Base-by-base conservation (phyloP, 2,888 invertebrate genomes). In the Brachypalpus laphriformis region DNA sequence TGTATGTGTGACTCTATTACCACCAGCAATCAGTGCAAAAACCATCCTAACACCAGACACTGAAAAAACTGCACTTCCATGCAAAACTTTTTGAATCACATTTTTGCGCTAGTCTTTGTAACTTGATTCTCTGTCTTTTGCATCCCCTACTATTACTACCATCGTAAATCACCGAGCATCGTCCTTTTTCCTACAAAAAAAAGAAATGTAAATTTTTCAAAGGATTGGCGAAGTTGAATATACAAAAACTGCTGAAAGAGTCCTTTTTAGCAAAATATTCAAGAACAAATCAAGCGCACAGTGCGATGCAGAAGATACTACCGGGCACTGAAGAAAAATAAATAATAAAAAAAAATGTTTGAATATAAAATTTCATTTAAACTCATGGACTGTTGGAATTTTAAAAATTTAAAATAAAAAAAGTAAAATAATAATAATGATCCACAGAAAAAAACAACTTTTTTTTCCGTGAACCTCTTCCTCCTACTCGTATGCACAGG, bases 211-310 rank as follows among this genome's bases (percentile, higher is more conserved):
- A 54, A 57, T 37, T 57, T 45, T 59, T 18, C 47, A 71, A 71
- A 59, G 59, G 25, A 59, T 59, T 49, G 71, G 37, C 66, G n/a
- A 66, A 66, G 51, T 66, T 34, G 16, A 51, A 66, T 68, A 56
- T 34, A 56, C 14, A 42, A 71, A 71, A 71, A 71, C 57, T 59
- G 59, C 71, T 71, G 71, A 70, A 11, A 57, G 56, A 34, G 59
- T 59, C 57, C 59, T 59, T 71, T 37, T 71, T 20, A 70, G 14
- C 47, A 18, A 56, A 28, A 56, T 28, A 51, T 9, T 25, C 56
- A 34, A 9, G 2, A 16, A 40, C 51, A 28, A n/a, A n/a, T n/a
- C n/a, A n/a, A n/a, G n/a, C n/a, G n/a, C n/a, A n/a, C n/a, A n/a
- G n/a, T n/a, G n/a, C n/a, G n/a, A n/a, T n/a, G n/a, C n/a, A n/a